These are phyloP conservation scores for Tetranychus piercei DNA, from an alignment of 2,888 invertebrate genomes.

Conservation along the genomic window DNA sequence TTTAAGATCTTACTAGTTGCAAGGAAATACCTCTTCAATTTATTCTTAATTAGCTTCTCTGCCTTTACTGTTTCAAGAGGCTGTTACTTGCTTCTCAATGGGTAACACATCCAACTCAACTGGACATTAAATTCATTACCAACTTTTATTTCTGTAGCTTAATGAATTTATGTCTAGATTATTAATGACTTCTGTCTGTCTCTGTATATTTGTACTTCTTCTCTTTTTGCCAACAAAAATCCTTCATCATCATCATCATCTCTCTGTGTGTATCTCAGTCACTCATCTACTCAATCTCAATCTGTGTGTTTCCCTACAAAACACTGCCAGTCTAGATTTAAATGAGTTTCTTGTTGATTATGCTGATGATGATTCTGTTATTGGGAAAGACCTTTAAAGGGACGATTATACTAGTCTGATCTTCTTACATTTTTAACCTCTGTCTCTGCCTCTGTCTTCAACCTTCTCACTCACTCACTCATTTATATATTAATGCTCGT, in stretches of 20 bases:
- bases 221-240: neutral
- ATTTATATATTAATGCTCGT: neutral
- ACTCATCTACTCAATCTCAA: neutral
- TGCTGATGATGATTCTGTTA: neutral
- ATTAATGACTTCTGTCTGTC: neutral
- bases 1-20: neutral
- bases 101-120: neutral
- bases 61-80: neutral
- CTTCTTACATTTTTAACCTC: neutral
- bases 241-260: neutral
- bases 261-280: neutral
- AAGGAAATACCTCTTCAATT: neutral
- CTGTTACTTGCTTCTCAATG: neutral
- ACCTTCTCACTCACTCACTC: neutral
- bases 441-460: neutral
- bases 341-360: neutral
- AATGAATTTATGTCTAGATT: slow-evolving; percentile 6
- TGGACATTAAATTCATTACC: neutral
- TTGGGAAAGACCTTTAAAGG: neutral
- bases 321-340: neutral
- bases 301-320: neutral
- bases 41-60: slow-evolving; percentile 1
- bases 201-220: neutral
- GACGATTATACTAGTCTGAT: neutral
- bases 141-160: neutral